phyloP scores from a whole-genome alignment of 2,113 vertebrate species.

The Platichthys flesus region DNA sequence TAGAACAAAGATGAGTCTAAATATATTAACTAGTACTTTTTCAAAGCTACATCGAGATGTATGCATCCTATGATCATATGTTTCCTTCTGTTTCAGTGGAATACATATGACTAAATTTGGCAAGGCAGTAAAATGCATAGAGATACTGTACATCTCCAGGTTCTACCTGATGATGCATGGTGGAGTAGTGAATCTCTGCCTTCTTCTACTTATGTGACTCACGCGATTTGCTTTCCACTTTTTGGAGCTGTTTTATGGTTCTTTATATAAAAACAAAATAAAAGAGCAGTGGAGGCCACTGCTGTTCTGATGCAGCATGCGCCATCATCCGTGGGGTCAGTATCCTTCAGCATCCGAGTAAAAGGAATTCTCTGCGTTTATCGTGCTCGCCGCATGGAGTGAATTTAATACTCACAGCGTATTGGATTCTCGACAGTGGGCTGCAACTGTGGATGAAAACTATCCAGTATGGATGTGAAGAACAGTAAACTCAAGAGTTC shows the following conservation, averaged over 20 bases:
- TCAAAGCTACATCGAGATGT: too few species aligned
- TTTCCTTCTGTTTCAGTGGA: too few species aligned
- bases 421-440: slow-evolving; percentile 36
- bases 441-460: slow-evolving; percentile 4
- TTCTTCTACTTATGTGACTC: neutral
- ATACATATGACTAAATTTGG: neutral
- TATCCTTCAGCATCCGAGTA: neutral
- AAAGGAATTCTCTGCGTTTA: slow-evolving; percentile 3
- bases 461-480: slow-evolving; percentile 20
- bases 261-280: slow-evolving; percentile 17
- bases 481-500: slow-evolving; percentile 24
- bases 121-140: neutral
- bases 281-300: slow-evolving; percentile 21
- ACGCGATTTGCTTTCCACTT: slow-evolving; percentile 28
- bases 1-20: neutral
- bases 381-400: slow-evolving; percentile 3
- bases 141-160: neutral
- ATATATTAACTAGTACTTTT: too few species aligned
- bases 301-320: neutral
- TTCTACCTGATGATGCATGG: neutral
- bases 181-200: slow-evolving; percentile 19
- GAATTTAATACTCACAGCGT: slow-evolving; percentile 32
- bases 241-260: slow-evolving; percentile 17
- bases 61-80: too few species aligned
- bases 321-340: slow-evolving; percentile 18